Conservation (phyloP, 2,113 vertebrate species). For the Dipodomys stephensi region DNA sequence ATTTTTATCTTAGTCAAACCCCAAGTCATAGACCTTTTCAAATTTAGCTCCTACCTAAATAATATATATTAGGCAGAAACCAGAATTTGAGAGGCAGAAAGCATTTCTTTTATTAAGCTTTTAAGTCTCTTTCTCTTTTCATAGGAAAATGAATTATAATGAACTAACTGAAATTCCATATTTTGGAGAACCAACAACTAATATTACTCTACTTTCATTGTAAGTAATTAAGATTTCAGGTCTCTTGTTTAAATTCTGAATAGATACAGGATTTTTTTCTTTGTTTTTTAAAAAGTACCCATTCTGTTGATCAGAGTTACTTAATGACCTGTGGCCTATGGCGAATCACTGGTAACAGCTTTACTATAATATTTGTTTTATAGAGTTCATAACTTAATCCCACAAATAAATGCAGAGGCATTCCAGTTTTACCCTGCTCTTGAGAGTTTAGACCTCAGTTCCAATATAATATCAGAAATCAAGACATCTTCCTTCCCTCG, state of each 20-base stretch:
- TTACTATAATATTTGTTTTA: conserved; percentile 69
- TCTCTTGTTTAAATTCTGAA: conserved; percentile 63
- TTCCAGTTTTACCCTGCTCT: conserved; percentile 89
- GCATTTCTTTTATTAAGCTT: conserved; percentile 48
- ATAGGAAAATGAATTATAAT: conserved; percentile 97
- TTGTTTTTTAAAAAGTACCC: background rate
- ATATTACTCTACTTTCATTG: conserved; percentile 95
- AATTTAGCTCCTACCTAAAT: conserved; percentile 14
- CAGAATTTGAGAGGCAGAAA: conserved; percentile 50
- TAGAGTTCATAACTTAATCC: conserved; percentile 90
- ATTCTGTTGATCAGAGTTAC: background rate
- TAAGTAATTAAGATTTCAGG: conserved; percentile 89
- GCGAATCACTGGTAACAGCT: background rate
- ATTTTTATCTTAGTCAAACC: conserved; percentile 50
- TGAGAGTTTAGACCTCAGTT: conserved; percentile 91
- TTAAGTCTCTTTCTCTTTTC: conserved; percentile 63
- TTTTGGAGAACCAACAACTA: conserved; percentile 93
- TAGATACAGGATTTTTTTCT: background rate
- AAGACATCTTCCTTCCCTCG: conserved; percentile 89
- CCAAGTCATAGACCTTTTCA: conserved; percentile 37
- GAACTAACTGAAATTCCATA: conserved; percentile 93
- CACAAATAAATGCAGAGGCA: conserved; percentile 87
- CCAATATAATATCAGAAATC: conserved; percentile 91
- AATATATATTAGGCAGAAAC: conserved; percentile 46
- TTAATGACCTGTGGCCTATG: conserved; percentile 45